Conservation (phyloP, 2,888 invertebrate species). For the Pemphredon lugubris region DNA sequence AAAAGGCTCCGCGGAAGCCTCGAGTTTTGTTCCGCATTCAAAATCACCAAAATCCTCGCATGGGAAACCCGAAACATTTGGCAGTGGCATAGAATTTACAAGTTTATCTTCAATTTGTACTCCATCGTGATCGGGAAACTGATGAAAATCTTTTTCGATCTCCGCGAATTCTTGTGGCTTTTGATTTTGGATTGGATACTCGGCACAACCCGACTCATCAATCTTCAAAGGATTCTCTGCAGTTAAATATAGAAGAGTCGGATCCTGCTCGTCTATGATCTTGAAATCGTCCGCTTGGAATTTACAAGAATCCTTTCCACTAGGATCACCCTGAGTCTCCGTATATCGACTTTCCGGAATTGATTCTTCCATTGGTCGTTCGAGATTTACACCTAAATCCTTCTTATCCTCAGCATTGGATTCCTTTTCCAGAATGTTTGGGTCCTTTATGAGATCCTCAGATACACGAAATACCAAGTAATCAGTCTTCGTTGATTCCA, state of each 20-base stretch:
- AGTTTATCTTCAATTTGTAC: slow-evolving; percentile 35
- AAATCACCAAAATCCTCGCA: slow-evolving; percentile 48
- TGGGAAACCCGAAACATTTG: slow-evolving; percentile 41
- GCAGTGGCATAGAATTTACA: slow-evolving; percentile 54
- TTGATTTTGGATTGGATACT: slow-evolving; percentile 14
- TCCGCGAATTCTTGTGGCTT: not conserved
- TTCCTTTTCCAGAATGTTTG: slow-evolving; percentile 17
- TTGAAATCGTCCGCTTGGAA: not conserved
- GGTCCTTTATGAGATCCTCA: not conserved
- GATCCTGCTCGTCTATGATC: not conserved
- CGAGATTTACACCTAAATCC: slow-evolving; percentile 7
- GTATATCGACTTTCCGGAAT: not conserved
- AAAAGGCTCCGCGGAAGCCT: slow-evolving; percentile 11
- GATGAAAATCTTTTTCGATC: not conserved
- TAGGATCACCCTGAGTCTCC: too few species aligned
- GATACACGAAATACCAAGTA: slow-evolving; percentile 17
- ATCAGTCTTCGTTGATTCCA: slow-evolving; percentile 9
- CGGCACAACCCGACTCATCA: not conserved
- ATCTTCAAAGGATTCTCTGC: not conserved
- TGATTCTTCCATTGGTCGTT: not conserved
- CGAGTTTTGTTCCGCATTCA: slow-evolving; percentile 36
- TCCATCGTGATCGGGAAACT: slow-evolving; percentile 25
- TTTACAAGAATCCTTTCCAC: slow-evolving; percentile 3
- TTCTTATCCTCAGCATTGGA: slow-evolving; percentile 28
- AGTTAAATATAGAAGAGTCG: too few species aligned